Evolutionary conservation across 1,140 invertebrate species (phyloP), one percentile per base, ranked within the genome.

Genomic region (Gonatopus flavifemur): DNA sequence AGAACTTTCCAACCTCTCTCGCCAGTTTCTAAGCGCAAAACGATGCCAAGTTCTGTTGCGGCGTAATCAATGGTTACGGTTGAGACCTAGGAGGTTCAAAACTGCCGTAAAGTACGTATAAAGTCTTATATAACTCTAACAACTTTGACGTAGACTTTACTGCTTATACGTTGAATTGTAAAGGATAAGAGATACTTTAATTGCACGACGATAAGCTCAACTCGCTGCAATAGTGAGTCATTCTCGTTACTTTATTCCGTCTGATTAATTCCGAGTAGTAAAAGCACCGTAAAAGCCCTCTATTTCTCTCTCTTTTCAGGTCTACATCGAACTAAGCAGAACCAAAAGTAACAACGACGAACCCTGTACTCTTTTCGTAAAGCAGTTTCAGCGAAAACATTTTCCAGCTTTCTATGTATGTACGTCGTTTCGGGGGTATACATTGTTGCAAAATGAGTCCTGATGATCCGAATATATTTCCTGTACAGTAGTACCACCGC

Each of bases 221-320:
- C 52, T 60, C 57, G 22, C 20, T 19, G 40, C 31, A 42, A 49
- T 32, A n/a, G 43, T 46, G 49, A 53, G 48, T 62, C 50, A 33
- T 58, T 59, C 59, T 60, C 59, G 59, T 68, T 59, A 65, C 49
- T 65, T 55, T 59, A 60, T 66, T 59, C 52, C 55, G 22, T 62
- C 57, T 62, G 62, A 69, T 69, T 63, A 64, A 69, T 67, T 65
- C 63, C 47, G 51, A 15, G 28, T 55, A 41, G 55, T 67, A 69
- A 69, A 69, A 66, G 53, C 50, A 46, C 41, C 64, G 55, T 61
- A 66, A 67, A 66, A 67, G 20, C 51, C 42, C 45, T n/a, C n/a
- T n/a, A n/a, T n/a, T n/a, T n/a, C n/a, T n/a, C n/a, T n/a, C n/a
- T n/a, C n/a, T n/a, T n/a, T n/a, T n/a, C n/a, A n/a, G n/a, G n/a